These are phyloP conservation scores for Siderastrea siderea DNA, from an alignment of 92 coral and sea anemone species.

Conservation along the genomic window DNA sequence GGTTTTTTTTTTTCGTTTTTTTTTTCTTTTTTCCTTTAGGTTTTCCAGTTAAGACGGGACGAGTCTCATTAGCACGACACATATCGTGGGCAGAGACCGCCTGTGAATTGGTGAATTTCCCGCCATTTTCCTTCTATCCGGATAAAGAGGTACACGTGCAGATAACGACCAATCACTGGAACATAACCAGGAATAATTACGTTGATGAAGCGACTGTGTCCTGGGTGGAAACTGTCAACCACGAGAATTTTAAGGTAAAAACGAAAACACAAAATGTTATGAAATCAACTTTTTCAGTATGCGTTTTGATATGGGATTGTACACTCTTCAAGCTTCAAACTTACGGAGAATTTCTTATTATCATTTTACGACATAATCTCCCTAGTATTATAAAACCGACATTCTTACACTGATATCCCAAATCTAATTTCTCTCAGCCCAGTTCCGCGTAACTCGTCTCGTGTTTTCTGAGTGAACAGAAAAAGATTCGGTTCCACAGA, in stretches of 20 bases:
- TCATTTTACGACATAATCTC: no score
- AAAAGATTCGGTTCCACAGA: no score
- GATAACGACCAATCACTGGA: slow-evolving; percentile 77
- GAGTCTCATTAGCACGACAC: neutral
- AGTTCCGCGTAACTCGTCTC: no score
- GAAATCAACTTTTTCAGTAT: no score
- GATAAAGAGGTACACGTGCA: slow-evolving; percentile 87
- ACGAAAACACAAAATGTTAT: no score
- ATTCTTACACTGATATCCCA: no score
- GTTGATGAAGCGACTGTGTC: slow-evolving; percentile 73
- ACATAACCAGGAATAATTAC: slow-evolving; percentile 51
- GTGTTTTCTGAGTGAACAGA: no score
- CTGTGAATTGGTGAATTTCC: slow-evolving; percentile 52
- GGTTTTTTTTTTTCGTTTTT: neutral
- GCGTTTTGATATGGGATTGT: no score
- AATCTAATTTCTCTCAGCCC: no score
- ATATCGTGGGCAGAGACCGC: slow-evolving; percentile 25
- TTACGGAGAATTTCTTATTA: no score
- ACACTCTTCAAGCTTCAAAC: no score
- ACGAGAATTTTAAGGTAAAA: slow-evolving; percentile 52
- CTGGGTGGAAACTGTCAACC: slow-evolving; percentile 72
- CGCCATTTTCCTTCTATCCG: slow-evolving; percentile 76
- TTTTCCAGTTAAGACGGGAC: slow-evolving; percentile 27
- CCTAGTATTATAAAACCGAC: no score
- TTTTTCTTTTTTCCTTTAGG: neutral